Evolutionary conservation across 2,888 invertebrate genomes (phyloP).

Genomic region (Scaptomyza reducta): DNA sequence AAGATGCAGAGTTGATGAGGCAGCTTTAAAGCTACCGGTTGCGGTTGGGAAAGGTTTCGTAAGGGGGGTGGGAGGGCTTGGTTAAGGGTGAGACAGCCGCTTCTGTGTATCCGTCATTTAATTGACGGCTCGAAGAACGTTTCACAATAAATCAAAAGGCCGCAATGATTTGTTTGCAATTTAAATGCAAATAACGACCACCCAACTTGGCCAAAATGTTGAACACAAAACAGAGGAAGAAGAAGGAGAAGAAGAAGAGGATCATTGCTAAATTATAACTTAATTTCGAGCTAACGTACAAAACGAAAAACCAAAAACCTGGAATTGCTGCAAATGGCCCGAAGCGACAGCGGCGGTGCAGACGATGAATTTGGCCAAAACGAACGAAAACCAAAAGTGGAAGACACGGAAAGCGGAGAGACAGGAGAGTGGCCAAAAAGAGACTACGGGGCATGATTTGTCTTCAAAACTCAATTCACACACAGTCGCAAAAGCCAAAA

Average conservation of each 20-base stretch:
- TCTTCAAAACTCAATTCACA: slow-evolving; percentile 64
- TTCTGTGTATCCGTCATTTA: slow-evolving; percentile 58
- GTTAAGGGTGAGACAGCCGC: slow-evolving; percentile 20
- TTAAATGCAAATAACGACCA: slow-evolving; percentile 78
- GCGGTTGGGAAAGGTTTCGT: background rate
- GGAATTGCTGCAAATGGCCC: slow-evolving; percentile 59
- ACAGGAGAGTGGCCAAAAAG: background rate
- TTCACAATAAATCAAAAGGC: slow-evolving; percentile 71
- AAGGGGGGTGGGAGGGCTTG: background rate
- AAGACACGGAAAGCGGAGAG: background rate
- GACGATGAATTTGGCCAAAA: slow-evolving; percentile 57
- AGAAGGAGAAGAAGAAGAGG: background rate
- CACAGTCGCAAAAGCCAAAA: slow-evolving; percentile 1
- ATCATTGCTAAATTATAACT: slow-evolving; percentile 67
- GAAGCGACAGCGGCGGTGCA: slow-evolving; percentile 43
- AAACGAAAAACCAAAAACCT: background rate
- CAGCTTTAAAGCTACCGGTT: slow-evolving; percentile 34
- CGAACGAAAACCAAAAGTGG: slow-evolving; percentile 53
- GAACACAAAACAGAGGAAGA: background rate
- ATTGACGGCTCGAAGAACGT: slow-evolving; percentile 66
- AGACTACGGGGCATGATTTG: slow-evolving; percentile 72
- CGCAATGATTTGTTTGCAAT: slow-evolving; percentile 76
- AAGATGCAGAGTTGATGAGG: slow-evolving; percentile 30
- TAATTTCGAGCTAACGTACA: slow-evolving; percentile 59
- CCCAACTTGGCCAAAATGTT: slow-evolving; percentile 44